These are phyloP conservation scores for Cichladusa arquata DNA, from an alignment of 2,113 vertebrate genomes.

Conservation along the genomic window DNA sequence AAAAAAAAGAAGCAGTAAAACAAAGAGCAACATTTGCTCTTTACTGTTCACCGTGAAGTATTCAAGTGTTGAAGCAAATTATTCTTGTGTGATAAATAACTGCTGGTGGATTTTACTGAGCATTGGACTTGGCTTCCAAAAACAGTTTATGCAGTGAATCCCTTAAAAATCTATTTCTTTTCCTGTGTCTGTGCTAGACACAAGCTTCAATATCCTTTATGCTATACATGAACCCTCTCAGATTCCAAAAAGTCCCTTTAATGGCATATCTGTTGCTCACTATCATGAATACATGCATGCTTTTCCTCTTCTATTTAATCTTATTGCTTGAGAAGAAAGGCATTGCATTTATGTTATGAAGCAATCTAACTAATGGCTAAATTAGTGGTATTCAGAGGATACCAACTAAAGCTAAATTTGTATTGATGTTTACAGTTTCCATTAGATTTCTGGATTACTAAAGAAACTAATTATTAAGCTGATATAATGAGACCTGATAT, in stretches of 20 bases:
- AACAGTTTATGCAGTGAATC: neutral
- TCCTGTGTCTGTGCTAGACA: neutral
- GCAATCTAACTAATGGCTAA: slow-evolving; percentile 32
- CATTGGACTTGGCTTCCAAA: neutral
- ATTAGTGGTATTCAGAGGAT: slow-evolving; percentile 17
- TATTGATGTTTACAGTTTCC: slow-evolving; percentile 49
- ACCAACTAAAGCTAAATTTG: slow-evolving; percentile 29
- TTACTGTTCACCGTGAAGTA: neutral
- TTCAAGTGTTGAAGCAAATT: neutral
- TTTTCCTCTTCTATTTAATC: neutral
- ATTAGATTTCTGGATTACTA: slow-evolving; percentile 36
- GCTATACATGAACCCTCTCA: neutral
- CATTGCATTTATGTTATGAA: neutral
- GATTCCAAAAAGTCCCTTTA: neutral
- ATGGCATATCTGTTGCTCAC: neutral
- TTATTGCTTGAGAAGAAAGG: neutral
- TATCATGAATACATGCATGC: neutral
- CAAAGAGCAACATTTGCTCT: neutral
- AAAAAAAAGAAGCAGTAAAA: neutral
- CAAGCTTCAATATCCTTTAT: neutral
- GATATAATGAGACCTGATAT: slow-evolving; percentile 10
- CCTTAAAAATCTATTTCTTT: neutral
- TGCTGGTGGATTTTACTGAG: neutral
- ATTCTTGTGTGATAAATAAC: slow-evolving; percentile 14
- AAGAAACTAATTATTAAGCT: slow-evolving; percentile 26